These are phyloP conservation scores for Hirundo rustica DNA, from an alignment of 2,797 vertebrate genomes.

Conservation along the genomic window DNA sequence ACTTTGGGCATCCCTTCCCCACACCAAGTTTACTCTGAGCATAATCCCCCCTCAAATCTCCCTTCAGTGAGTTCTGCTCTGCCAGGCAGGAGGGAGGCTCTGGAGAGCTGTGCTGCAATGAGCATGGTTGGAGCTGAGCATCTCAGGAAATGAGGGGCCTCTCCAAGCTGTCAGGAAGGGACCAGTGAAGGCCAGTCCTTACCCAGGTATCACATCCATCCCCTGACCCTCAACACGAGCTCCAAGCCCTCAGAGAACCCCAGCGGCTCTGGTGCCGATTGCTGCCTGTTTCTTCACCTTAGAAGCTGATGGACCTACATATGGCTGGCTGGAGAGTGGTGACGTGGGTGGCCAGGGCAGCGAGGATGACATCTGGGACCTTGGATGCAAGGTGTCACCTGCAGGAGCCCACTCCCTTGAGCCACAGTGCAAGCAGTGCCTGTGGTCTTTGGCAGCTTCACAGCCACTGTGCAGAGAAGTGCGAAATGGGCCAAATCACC, in stretches of 20 bases:
- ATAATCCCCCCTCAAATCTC: not conserved
- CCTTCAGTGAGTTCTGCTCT: not conserved
- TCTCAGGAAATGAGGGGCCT: not conserved
- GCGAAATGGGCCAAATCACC: not conserved
- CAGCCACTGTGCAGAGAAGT: not conserved
- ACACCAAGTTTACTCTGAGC: not conserved
- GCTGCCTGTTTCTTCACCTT: not conserved
- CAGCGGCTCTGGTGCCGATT: accelerated
- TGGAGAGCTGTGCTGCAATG: not conserved
- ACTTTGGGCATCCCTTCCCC: not conserved
- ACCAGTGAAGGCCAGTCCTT: not conserved
- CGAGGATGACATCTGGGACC: not conserved
- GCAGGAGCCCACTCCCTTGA: not conserved
- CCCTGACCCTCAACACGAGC: not conserved
- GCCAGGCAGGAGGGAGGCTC: accelerated
- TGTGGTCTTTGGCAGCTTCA: not conserved
- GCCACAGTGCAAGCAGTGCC: accelerated
- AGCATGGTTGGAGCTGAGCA: not conserved
- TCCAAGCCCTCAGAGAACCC: not conserved
- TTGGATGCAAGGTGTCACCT: not conserved
- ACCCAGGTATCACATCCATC: not conserved
- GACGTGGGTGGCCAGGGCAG: not conserved
- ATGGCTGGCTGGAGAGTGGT: not conserved
- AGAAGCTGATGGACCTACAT: not conserved
- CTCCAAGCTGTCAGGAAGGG: not conserved